These are phyloP conservation scores for Ophioderma brevispina DNA, from an alignment of 35 echinoderm and acorn worm species.

Conservation along the genomic window DNA sequence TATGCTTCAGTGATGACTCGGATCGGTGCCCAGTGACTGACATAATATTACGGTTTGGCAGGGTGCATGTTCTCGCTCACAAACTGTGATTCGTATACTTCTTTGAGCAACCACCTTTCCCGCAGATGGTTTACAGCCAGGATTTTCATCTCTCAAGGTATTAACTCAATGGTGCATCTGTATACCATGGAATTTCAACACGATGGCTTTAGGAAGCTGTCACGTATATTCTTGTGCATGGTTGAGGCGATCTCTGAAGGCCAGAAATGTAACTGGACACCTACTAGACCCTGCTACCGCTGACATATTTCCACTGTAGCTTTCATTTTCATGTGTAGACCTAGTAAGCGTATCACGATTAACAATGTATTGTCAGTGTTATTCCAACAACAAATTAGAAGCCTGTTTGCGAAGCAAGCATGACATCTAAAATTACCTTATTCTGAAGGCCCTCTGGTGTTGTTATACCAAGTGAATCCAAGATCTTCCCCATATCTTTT, in stretches of 20 bases:
- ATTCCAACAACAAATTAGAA: constrained; percentile 51
- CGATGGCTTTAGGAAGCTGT: constrained; percentile 37
- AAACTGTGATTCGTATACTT: constrained; percentile 69
- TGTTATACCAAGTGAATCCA: constrained; percentile 61
- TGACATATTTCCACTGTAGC: constrained; percentile 73
- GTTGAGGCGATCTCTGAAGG: constrained; percentile 42
- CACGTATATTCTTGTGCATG: constrained; percentile 49
- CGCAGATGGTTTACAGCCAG: constrained; percentile 44
- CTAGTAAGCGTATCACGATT: constrained; percentile 70
- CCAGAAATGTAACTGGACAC: constrained; percentile 75
- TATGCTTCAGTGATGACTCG: constrained; percentile 49
- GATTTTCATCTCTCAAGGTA: constrained; percentile 75
- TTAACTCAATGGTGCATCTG: constrained; percentile 59
- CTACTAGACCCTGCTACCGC: constrained; percentile 66
- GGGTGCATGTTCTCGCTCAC: constrained; percentile 53
- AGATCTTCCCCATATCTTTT: constrained; percentile 69
- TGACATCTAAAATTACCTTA: constrained; percentile 66
- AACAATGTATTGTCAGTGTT: constrained; percentile 36
- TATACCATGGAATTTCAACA: constrained; percentile 51
- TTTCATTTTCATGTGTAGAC: constrained; percentile 63
- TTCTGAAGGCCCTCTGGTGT: constrained; percentile 65
- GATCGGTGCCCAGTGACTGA: constrained; percentile 58
- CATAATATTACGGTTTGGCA: constrained; percentile 56
- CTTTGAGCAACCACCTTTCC: constrained; percentile 41
- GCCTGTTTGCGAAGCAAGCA: constrained; percentile 52